Evolutionary conservation across 2,113 vertebrate genomes (phyloP).

Genomic region (Ictidomys tridecemlineatus): DNA sequence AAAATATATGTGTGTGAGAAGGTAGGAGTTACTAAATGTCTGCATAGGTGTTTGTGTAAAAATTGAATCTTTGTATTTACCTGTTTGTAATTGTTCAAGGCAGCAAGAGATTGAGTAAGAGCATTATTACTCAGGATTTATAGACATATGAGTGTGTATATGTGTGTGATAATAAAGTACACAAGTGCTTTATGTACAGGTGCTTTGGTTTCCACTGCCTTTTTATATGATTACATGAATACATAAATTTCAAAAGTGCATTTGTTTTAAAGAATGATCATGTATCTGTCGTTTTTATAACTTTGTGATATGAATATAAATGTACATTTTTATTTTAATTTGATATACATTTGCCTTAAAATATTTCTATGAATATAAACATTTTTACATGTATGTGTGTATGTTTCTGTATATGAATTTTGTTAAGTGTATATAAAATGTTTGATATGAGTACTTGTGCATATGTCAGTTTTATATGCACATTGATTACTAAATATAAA

Average conservation of each 20-base stretch:
- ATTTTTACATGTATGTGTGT: not conserved
- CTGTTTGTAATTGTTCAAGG: not conserved
- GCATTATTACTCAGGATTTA: not conserved
- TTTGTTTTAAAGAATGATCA: not conserved
- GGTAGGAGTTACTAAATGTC: not conserved
- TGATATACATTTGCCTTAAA: not conserved
- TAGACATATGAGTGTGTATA: not conserved
- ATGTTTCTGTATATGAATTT: not conserved
- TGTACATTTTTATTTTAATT: conserved; percentile 34
- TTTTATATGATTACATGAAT: not conserved
- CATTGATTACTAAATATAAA: not conserved
- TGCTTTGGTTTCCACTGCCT: not conserved
- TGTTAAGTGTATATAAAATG: not conserved
- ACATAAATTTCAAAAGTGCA: not conserved
- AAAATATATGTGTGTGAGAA: not conserved
- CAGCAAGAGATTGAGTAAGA: not conserved
- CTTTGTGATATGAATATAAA: not conserved
- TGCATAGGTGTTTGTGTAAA: not conserved
- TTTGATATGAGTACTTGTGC: accelerated
- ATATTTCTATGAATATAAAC: not conserved
- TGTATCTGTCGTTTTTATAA: not conserved
- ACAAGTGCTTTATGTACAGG: not conserved
- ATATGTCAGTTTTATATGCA: not conserved
- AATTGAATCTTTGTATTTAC: not conserved
- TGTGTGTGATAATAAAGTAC: not conserved